A percentile compares a stretch with the other conserved stretches of the same genome.
Conservation (phyloP, 2,113 vertebrate genomes). For the Piprites chloris region DNA sequence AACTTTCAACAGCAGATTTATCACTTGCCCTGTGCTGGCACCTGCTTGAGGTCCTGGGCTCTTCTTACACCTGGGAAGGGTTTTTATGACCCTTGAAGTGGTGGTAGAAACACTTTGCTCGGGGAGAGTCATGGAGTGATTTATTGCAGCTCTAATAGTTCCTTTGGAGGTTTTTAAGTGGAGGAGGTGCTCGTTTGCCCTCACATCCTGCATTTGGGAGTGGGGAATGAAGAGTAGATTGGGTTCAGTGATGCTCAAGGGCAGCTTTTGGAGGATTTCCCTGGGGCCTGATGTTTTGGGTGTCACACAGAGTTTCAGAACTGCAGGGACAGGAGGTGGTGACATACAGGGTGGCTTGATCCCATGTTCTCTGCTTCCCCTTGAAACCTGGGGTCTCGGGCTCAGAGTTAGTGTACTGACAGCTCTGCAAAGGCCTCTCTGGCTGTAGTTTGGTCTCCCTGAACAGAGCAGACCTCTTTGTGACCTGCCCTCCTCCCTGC, state of each 20-base stretch:
- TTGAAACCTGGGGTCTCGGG: background rate
- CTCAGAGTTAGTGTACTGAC: background rate
- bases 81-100: fast-evolving
- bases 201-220: background rate
- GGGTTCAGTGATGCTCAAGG: fast-evolving
- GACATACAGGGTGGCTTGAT: background rate
- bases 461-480: fast-evolving
- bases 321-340: background rate
- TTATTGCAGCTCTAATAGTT: background rate
- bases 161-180: background rate
- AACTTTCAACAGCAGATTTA: background rate
- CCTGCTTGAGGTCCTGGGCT: background rate
- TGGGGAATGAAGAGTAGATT: background rate
- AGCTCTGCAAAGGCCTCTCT: background rate
- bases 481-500: background rate
- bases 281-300: background rate
- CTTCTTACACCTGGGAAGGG: background rate
- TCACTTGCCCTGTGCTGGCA: background rate
- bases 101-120: background rate
- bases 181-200: background rate
- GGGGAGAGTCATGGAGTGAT: background rate
- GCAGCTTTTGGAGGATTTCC: background rate
- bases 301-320: background rate
- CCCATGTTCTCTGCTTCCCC: background rate
- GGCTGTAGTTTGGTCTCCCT: background rate